Conservation (phyloP, 2,888 invertebrate species). For the Trissolcus japonicus region DNA sequence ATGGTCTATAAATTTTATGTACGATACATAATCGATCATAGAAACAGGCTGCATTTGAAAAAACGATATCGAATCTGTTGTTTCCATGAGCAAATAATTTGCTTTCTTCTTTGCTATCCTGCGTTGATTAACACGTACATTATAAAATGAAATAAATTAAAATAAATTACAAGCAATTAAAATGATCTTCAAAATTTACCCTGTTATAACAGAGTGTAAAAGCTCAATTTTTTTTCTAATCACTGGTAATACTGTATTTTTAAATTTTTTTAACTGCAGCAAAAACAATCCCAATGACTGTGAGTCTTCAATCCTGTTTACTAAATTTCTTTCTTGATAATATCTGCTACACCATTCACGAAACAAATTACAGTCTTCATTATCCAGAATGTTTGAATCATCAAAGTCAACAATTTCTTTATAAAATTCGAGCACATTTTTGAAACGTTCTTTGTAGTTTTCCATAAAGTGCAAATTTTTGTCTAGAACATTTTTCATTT, state of each 20-base stretch:
- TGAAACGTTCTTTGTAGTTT: constrained; percentile 82
- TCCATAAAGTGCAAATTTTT: constrained; percentile 81
- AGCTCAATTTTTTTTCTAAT: constrained; percentile 83
- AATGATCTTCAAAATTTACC: constrained; percentile 74
- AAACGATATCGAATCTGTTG: constrained; percentile 81
- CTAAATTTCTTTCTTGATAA: constrained; percentile 82
- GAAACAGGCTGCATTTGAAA: constrained; percentile 80
- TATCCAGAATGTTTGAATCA: constrained; percentile 80
- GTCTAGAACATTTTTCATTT: constrained; percentile 79
- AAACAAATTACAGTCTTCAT: constrained; percentile 79
- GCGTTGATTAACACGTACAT: background rate
- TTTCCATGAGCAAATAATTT: constrained; percentile 77
- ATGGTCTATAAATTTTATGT: constrained; percentile 83
- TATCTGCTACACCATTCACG: constrained; percentile 83
- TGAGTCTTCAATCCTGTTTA: constrained; percentile 82
- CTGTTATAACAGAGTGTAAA: constrained; percentile 81
- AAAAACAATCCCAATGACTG: constrained; percentile 86
- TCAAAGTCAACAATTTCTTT: constrained; percentile 83
- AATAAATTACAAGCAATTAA: too few species aligned
- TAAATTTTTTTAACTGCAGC: constrained; percentile 84
- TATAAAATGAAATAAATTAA: too few species aligned
- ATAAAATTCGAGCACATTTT: constrained; percentile 82
- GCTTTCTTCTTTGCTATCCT: constrained; percentile 83
- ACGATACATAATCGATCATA: constrained; percentile 85
- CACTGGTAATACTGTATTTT: constrained; percentile 83